Evolutionary conservation across 2,113 vertebrate species (phyloP), one percentile per base, ranked within the genome.

Genomic region (Gasterosteus aculeatus): DNA sequence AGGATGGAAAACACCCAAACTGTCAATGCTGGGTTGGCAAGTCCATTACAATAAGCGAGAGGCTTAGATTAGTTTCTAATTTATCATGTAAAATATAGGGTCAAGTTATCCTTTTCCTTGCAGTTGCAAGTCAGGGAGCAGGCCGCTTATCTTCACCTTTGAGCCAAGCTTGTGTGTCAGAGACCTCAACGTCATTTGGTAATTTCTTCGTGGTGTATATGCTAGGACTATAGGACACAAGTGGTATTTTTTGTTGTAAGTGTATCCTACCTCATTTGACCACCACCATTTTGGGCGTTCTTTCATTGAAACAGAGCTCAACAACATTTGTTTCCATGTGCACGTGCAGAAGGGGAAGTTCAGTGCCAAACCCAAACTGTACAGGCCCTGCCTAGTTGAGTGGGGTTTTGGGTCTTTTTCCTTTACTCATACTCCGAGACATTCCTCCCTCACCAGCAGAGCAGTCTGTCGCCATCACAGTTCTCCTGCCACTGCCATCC

Each of bases 321-420:
- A 77, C 72, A 78, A 78, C 35, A 39, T 18, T 82, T 83, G 79
- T 91, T 88, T 88, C 78, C 72, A 75, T 75, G 59, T 67, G 75
- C 87, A 88, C 63, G 54, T 86, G 86, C 68, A 82, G 33, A 71
- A 60, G 54, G 53, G 62, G 39, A 53, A 65, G 51, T 46, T 62
- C 14, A 12, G 42, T 73, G 90, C 90, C 89, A 92, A 91, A 90
- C 80, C 87, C 75, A 85, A 42, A 82, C 79, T 77, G 70, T 72
- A 81, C 75, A 38, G 77, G 57, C 75, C 76, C 70, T 56, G 66
- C 64, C 78, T 77, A 53, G 76, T 65, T 22, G 54, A 74, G 74
- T 68, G 83, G 84, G 78, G 51, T 26, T 88, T 85, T 87, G 82
- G 81, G 69, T 42, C 74, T 44, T 78, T 85, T 75, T 75, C 66